Conservation (phyloP, 2,797 vertebrate species). For the Gambusia yucatana region DNA sequence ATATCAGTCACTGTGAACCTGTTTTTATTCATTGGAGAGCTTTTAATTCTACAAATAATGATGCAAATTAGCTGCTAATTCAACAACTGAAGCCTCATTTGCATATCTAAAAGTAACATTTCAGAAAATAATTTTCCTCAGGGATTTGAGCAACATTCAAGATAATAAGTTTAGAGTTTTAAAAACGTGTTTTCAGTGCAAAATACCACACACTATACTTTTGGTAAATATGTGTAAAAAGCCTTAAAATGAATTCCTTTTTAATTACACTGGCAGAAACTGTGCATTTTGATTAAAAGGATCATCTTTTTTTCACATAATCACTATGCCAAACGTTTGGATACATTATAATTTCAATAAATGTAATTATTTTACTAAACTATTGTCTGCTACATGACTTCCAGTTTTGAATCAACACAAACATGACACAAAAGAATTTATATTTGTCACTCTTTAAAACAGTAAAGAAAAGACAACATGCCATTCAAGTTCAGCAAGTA, state of each 20-base stretch:
- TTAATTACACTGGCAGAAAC: not conserved
- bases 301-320: not conserved
- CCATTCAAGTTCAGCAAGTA: not conserved
- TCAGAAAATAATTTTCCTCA: not conserved
- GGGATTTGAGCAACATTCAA: not conserved
- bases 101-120: not conserved
- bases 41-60: not conserved
- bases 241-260: not conserved
- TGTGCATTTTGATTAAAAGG: not conserved
- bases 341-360: not conserved
- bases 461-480: not conserved
- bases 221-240: not conserved
- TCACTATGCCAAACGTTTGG: not conserved
- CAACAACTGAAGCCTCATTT: not conserved
- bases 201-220: not conserved
- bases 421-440: not conserved
- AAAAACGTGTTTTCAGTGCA: not conserved
- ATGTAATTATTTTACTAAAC: not conserved
- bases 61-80: not conserved
- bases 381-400: not conserved
- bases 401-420: not conserved
- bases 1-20: not conserved
- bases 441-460: not conserved
- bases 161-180: not conserved
- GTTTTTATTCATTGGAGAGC: not conserved